These are phyloP conservation scores for Enteromius trimaculatus DNA, from an alignment of 2,797 vertebrate species.

Conservation along the genomic window DNA sequence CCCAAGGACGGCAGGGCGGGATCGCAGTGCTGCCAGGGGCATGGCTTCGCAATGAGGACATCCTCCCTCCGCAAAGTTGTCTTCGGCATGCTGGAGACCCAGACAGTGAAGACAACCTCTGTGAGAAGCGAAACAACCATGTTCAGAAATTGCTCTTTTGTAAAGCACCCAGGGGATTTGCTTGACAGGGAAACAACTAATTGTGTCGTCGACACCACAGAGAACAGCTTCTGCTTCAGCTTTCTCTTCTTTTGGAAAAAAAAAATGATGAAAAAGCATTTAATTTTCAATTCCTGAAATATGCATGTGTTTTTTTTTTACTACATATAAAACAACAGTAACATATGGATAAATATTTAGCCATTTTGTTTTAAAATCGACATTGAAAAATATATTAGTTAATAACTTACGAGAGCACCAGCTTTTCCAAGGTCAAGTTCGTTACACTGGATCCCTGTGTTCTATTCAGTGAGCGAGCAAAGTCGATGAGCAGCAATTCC, in stretches of 20 bases:
- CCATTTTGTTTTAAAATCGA: constrained; percentile 7
- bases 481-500: constrained; percentile 82
- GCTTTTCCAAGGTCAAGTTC: constrained; percentile 70
- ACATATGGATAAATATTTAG: neutral
- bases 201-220: too few relatives aligned
- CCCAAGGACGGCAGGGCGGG: too few relatives aligned
- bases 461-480: constrained; percentile 79
- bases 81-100: too few relatives aligned
- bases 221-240: too few relatives aligned
- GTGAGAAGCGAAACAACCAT: too few relatives aligned
- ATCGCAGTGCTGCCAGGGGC: too few relatives aligned
- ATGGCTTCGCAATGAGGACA: too few relatives aligned
- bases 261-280: neutral
- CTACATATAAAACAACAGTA: neutral
- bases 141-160: too few relatives aligned
- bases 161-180: too few relatives aligned
- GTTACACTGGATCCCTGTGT: constrained; percentile 66
- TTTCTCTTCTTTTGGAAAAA: neutral
- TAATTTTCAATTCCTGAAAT: neutral
- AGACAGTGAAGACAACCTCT: too few relatives aligned
- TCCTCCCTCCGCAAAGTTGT: too few relatives aligned
- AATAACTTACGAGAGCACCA: constrained; percentile 79
- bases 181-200: too few relatives aligned
- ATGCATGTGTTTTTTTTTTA: neutral
- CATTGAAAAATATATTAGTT: neutral